These are phyloP conservation scores for Acanthiza pusilla DNA, from an alignment of 2,797 vertebrate species.

Conservation along the genomic window DNA sequence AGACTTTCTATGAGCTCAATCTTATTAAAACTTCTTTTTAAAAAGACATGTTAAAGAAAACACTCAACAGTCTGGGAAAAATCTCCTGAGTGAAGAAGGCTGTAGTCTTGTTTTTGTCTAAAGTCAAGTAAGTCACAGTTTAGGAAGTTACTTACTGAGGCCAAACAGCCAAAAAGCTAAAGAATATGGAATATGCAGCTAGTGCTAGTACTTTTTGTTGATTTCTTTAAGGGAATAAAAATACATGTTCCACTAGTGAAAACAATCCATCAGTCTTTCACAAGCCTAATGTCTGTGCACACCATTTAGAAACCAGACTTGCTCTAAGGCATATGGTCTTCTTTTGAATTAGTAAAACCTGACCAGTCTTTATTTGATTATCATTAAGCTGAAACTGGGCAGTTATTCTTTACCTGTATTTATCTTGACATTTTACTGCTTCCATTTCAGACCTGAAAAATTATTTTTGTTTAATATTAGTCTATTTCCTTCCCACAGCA, in stretches of 20 bases:
- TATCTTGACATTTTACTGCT: background rate
- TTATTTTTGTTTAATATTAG: background rate
- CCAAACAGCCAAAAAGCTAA: background rate
- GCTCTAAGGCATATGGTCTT: background rate
- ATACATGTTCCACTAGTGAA: background rate
- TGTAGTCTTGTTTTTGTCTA: background rate
- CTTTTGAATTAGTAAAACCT: background rate
- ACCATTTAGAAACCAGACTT: background rate
- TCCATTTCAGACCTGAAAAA: background rate
- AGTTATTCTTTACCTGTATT: background rate
- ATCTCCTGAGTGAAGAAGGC: background rate
- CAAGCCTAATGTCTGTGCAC: background rate
- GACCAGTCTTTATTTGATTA: background rate
- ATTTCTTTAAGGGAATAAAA: background rate
- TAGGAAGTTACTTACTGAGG: background rate
- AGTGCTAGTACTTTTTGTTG: background rate
- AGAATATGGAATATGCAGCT: background rate
- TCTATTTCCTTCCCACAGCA: background rate
- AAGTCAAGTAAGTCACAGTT: background rate
- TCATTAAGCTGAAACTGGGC: background rate
- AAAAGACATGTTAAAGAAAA: background rate
- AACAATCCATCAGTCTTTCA: background rate
- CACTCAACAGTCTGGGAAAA: background rate
- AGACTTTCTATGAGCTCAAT: background rate
- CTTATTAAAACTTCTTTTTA: background rate